A percentile compares a stretch with the other conserved stretches of the same genome.
phyloP scores from a whole-genome alignment of 2,888 invertebrate species.

The Phyto melanocephala region DNA sequence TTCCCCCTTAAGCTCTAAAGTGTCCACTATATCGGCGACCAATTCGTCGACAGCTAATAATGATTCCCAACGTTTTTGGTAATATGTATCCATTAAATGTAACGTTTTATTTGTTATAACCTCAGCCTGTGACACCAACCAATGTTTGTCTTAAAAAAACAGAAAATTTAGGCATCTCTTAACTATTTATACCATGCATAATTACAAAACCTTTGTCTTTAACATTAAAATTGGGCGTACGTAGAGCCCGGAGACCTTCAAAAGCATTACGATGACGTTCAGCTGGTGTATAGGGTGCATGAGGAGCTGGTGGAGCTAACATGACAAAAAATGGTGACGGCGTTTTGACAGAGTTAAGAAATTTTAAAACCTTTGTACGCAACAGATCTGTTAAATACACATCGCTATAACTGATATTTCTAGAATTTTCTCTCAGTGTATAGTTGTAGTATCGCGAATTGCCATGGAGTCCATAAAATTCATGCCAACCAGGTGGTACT shows the following conservation, averaged over 20 bases:
- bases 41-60: slow-evolving; percentile 93
- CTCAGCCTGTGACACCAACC: slow-evolving; percentile 84
- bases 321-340: slow-evolving; percentile 86
- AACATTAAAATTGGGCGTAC: slow-evolving; percentile 85
- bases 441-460: slow-evolving; percentile 97
- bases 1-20: slow-evolving; percentile 80
- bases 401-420: slow-evolving; percentile 82
- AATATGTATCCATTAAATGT: slow-evolving; percentile 84
- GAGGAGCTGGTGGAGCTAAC: slow-evolving; percentile 92
- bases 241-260: slow-evolving; percentile 82
- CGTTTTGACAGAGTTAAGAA: slow-evolving; percentile 63
- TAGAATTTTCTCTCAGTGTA: slow-evolving; percentile 89
- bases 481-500: slow-evolving; percentile 91
- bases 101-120: slow-evolving; percentile 83
- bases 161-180: neutral
- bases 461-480: slow-evolving; percentile 92
- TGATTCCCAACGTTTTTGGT: slow-evolving; percentile 87
- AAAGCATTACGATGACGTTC: slow-evolving; percentile 84
- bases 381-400: slow-evolving; percentile 92
- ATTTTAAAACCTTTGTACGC: slow-evolving; percentile 76
- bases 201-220: slow-evolving; percentile 70
- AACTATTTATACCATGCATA: neutral
- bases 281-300: slow-evolving; percentile 92
- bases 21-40: slow-evolving; percentile 83
- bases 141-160: slow-evolving; percentile 86